These are phyloP conservation scores for Meloidogyne exigua DNA, from an alignment of 1,140 invertebrate species.

Conservation along the genomic window DNA sequence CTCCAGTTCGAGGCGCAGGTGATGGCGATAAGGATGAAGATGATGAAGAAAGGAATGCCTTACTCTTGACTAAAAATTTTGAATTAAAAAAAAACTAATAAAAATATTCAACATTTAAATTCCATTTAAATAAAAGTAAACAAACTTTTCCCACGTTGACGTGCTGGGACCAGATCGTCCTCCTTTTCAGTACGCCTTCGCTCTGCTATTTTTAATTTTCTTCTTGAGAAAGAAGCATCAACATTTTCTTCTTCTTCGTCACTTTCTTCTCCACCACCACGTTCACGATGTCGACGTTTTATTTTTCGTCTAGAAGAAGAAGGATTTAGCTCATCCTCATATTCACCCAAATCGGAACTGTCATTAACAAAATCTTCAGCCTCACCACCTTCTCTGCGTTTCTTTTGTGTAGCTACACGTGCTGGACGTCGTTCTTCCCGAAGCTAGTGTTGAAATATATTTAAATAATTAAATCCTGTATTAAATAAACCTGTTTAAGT, in stretches of 20 bases:
- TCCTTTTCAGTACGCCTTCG: constrained; percentile 3
- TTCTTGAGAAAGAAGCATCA: constrained; percentile 14
- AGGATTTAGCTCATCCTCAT: constrained; percentile 22
- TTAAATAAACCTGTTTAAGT: constrained; percentile 11
- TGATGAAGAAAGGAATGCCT: constrained; percentile 38
- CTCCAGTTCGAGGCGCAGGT: background rate
- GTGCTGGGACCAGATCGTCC: constrained; percentile 31
- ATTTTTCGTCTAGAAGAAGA: constrained; percentile 14
- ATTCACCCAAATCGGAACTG: constrained; percentile 41
- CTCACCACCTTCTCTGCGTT: constrained; percentile 29
- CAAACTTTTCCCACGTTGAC: constrained; percentile 39
- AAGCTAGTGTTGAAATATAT: background rate
- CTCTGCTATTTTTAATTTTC: constrained; percentile 21
- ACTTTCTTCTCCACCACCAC: background rate
- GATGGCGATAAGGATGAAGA: constrained; percentile 23
- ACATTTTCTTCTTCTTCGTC: background rate
- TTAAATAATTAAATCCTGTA: background rate
- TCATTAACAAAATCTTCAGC: constrained; percentile 41
- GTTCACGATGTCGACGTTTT: constrained; percentile 14
- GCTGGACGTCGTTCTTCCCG: constrained; percentile 31
- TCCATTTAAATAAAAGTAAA: background rate
- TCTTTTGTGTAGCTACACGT: constrained; percentile 19
- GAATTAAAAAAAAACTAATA: background rate
- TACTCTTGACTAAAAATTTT: constrained; percentile 41
- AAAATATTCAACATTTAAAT: background rate